phyloP scores from a whole-genome alignment of 2,888 invertebrate genomes.

The Dolomedes plantarius region DNA sequence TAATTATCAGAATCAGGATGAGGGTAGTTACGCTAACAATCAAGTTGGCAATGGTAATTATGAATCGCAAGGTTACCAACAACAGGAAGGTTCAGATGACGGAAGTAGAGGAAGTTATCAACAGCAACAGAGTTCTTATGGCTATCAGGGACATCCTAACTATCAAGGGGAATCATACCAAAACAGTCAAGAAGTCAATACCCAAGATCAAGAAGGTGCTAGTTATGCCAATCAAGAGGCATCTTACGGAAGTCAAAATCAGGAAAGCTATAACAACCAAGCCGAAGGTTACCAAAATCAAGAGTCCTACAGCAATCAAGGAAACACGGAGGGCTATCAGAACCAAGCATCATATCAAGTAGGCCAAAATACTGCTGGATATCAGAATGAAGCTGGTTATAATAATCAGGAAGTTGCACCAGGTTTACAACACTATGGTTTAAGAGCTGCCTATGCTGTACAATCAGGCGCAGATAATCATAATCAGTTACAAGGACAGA shows the following conservation, averaged over 20 bases:
- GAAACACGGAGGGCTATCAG: constrained; percentile 25
- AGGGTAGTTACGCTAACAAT: constrained; percentile 24
- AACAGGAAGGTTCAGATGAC: background rate
- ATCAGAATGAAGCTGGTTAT: background rate
- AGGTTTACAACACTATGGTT: constrained; percentile 42
- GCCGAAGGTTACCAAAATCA: constrained; percentile 29
- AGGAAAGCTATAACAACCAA: constrained; percentile 21
- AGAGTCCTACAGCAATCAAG: constrained; percentile 36
- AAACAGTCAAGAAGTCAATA: constrained; percentile 1
- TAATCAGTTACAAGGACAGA: constrained; percentile 19
- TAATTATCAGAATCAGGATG: constrained; percentile 29
- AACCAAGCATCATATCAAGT: constrained; percentile 37
- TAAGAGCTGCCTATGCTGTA: constrained; percentile 47
- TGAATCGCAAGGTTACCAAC: constrained; percentile 24
- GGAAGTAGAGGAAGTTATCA: background rate
- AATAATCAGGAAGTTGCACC: constrained; percentile 1
- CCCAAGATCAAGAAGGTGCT: background rate
- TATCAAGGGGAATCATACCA: constrained; percentile 13
- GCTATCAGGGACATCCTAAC: constrained; percentile 7
- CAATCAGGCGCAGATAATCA: constrained; percentile 18
- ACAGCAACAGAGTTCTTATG: background rate
- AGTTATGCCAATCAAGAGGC: background rate
- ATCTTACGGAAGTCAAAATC: background rate
- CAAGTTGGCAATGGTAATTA: constrained; percentile 12
- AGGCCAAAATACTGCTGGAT: background rate